These are phyloP conservation scores for Microctonus aethiopoides DNA, from an alignment of 2,888 invertebrate species.

Conservation along the genomic window DNA sequence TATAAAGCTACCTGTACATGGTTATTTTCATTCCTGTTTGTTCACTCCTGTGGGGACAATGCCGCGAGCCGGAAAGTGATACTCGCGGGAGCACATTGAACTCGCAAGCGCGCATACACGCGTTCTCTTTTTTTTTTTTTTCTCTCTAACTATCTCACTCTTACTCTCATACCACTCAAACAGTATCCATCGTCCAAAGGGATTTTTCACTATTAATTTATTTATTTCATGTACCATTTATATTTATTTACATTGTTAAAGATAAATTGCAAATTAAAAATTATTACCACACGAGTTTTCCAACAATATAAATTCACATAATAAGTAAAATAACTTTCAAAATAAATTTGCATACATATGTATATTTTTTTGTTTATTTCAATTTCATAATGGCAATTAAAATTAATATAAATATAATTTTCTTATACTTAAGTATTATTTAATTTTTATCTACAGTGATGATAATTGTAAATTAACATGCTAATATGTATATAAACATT, in stretches of 20 bases:
- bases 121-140: too few relatives aligned
- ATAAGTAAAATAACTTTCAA: background rate
- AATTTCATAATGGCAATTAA: too few relatives aligned
- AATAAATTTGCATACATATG: too few relatives aligned
- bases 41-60: slow-evolving; percentile 8
- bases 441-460: too few relatives aligned
- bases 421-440: too few relatives aligned
- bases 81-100: slow-evolving; percentile 19
- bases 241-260: background rate
- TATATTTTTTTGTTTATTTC: too few relatives aligned
- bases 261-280: background rate
- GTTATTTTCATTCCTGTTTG: slow-evolving; percentile 1
- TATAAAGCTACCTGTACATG: background rate
- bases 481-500: background rate
- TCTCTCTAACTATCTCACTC: too few relatives aligned
- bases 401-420: too few relatives aligned
- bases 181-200: background rate
- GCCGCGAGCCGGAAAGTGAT: background rate
- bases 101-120: background rate
- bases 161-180: too few relatives aligned
- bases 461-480: too few relatives aligned
- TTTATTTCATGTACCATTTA: background rate
- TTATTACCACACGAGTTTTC: background rate
- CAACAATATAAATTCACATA: background rate
- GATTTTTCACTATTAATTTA: background rate